Base-by-base conservation (phyloP, 2,113 vertebrate species). In the Lasiurus borealis region DNA sequence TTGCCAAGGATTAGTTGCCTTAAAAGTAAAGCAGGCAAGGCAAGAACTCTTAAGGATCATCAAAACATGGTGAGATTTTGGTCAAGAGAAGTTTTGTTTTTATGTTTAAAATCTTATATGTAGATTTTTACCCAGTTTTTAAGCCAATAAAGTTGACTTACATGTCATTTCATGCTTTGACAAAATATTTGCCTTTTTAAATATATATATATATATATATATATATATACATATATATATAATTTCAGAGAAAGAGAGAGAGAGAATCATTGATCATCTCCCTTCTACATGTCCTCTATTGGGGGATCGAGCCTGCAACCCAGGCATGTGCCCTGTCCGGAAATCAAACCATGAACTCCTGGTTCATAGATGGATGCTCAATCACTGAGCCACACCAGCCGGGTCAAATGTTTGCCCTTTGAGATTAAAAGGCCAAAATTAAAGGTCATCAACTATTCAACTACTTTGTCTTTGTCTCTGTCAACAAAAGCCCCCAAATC, bases 361-460 rank as follows among this genome's bases (percentile, higher is more conserved):
- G 27, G 27, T 64, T 27, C 27, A 64, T 64, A 29, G 62, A 12
- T 29, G 5, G 4, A 64, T 29, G 12, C 27, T 64, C 62, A 64
- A 29, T 27, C 62, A 14, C 62, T 64, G 62, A 64, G 62, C 62
- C 62, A 64, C 62, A 31, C 62, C 27, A 2, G 12, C 62, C 12
- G 2, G 62, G 62, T 5, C 76, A 87, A 87, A 34, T 21, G 10
- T 90, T 87, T 90, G 19, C 5, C 29, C 34, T 75, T 84, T 64
- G 46, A 40, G 50, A 29, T 80, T 92, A 29, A 83, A 85, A 95
- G 31, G 19, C 19, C 69, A 91, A 68, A 64, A 73, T 73, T 84
- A 69, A 93, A 57, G 10, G 27, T 92, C 73, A 15, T 73, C 59
- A 73, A 23, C 50, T 16, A 71, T 25, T 85, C 27, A 72, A 23